These are phyloP conservation scores for Nasonia vitripennis DNA, from an alignment of 1,140 invertebrate species.

Conservation along the genomic window DNA sequence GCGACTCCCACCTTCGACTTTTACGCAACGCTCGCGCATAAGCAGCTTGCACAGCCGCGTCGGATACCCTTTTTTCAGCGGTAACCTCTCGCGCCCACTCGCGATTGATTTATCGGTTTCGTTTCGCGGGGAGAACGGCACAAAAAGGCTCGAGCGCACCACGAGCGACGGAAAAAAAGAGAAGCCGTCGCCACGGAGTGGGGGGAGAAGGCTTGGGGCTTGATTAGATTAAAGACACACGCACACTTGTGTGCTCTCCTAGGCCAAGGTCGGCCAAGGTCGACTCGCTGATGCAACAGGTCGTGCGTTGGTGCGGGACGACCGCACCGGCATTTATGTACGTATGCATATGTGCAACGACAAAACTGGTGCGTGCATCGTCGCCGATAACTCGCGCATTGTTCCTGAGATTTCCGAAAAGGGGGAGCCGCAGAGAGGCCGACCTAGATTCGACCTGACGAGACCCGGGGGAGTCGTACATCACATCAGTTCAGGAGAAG, in stretches of 20 bases:
- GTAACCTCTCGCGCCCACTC: not conserved
- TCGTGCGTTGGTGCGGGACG: constrained; percentile 17
- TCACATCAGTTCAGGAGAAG: too few species aligned
- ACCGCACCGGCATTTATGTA: not conserved
- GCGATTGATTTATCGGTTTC: not conserved
- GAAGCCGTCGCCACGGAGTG: not conserved
- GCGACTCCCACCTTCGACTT: too few species aligned
- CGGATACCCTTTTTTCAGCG: not conserved
- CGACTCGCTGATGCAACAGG: constrained; percentile 43
- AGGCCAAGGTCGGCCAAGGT: constrained; percentile 46
- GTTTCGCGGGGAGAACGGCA: not conserved
- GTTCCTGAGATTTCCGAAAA: not conserved
- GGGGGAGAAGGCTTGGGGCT: not conserved
- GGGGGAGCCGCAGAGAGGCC: too few species aligned
- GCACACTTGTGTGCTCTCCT: not conserved
- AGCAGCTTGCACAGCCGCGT: not conserved
- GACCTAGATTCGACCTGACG: too few species aligned
- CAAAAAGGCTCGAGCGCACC: not conserved
- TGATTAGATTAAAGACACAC: constrained; percentile 48
- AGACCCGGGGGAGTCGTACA: too few species aligned
- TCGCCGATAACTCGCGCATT: not conserved
- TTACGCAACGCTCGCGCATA: too few species aligned
- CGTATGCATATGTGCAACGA: not conserved
- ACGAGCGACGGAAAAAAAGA: not conserved
- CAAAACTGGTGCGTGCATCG: not conserved